Percentiles rank a stretch among this genome's conserved stretches.
Evolutionary conservation across 2,888 invertebrate species (phyloP).

Genomic region (Ommatoiulus sabulosus): DNA sequence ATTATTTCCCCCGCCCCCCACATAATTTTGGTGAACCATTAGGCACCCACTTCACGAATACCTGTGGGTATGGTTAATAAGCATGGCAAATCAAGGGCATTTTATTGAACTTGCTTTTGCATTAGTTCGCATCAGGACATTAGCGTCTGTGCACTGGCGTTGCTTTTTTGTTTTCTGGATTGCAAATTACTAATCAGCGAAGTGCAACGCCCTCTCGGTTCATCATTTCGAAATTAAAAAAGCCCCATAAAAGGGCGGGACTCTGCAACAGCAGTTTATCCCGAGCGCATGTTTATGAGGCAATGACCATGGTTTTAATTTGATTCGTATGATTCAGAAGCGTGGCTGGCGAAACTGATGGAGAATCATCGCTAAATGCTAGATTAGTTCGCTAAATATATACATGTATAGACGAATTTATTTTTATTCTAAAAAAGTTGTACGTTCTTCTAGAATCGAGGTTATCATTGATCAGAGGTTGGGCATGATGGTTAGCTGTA

Average conservation of each 20-base stretch:
- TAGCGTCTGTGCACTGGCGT: not conserved
- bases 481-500: too few species aligned
- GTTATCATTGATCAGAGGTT: too few species aligned
- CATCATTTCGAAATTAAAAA: slow-evolving; percentile 9
- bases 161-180: not conserved
- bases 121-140: not conserved
- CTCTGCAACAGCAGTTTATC: not conserved
- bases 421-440: too few species aligned
- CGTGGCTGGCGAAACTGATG: not conserved
- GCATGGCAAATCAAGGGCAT: not conserved
- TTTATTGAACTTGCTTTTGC: not conserved
- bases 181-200: not conserved
- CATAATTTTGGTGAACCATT: too few species aligned
- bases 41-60: too few species aligned
- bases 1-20: too few species aligned
- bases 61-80: not conserved
- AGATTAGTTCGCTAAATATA: too few species aligned
- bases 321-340: not conserved
- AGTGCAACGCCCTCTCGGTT: slow-evolving; percentile 33
- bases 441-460: too few species aligned
- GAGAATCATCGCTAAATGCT: not conserved
- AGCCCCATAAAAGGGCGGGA: slow-evolving; percentile 23
- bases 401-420: too few species aligned
- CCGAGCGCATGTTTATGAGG: not conserved
- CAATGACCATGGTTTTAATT: not conserved